These are phyloP conservation scores for Clivina fossor DNA, from an alignment of 2,888 invertebrate genomes.

Conservation along the genomic window DNA sequence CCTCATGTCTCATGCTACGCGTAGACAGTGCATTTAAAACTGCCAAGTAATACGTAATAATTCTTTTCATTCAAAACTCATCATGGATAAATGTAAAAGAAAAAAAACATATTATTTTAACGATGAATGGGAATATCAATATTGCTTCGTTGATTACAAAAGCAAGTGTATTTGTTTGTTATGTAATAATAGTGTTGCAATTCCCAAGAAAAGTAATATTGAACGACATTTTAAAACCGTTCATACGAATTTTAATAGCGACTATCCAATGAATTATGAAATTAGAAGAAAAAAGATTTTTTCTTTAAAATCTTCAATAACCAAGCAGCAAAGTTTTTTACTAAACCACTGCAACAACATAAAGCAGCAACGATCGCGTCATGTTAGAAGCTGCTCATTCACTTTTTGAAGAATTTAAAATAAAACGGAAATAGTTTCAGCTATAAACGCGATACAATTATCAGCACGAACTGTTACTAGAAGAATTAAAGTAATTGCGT, in stretches of 20 bases:
- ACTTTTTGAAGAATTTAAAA: conserved; percentile 39
- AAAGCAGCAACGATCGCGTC: conserved; percentile 36
- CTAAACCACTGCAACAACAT: conserved; percentile 31
- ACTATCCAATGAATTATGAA: conserved; percentile 37
- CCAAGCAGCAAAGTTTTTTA: conserved; percentile 36
- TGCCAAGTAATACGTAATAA: too few species aligned
- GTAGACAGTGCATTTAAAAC: too few species aligned
- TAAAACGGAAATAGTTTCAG: conserved; percentile 42
- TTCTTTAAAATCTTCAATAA: conserved; percentile 35
- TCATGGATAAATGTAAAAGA: too few species aligned
- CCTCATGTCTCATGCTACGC: too few species aligned
- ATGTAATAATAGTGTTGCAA: conserved; percentile 36
- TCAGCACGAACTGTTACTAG: conserved; percentile 39
- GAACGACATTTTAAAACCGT: conserved; percentile 38
- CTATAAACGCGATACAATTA: conserved; percentile 42
- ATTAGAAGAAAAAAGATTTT: conserved; percentile 36
- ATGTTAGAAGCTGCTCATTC: conserved; percentile 21
- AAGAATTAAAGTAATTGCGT: conserved; percentile 36
- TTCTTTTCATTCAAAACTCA: too few species aligned
- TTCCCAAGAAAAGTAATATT: conserved; percentile 38
- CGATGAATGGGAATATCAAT: conserved; percentile 36
- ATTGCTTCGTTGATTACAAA: conserved; percentile 38
- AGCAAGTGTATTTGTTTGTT: conserved; percentile 38
- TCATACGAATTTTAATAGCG: conserved; percentile 36
- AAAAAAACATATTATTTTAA: conserved; percentile 37